These are phyloP conservation scores for Lordiphosa collinella DNA, from an alignment of 1,140 invertebrate genomes.

Conservation along the genomic window DNA sequence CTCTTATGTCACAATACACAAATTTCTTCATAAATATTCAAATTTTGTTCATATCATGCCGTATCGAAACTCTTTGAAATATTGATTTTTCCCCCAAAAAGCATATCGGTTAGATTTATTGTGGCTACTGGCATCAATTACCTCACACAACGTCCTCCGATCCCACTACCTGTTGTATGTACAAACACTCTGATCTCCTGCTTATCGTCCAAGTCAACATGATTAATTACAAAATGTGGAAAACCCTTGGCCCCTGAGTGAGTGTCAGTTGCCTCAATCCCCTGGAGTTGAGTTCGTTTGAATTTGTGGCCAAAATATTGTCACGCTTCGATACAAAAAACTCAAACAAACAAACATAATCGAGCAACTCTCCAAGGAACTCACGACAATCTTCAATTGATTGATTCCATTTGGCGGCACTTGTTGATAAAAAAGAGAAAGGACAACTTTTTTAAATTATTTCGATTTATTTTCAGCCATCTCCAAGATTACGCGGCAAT, in stretches of 20 bases:
- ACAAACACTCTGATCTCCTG: conserved; percentile 24
- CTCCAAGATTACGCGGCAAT: conserved; percentile 69
- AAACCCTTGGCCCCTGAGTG: conserved; percentile 23
- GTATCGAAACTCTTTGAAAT: conserved; percentile 11
- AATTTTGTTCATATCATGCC: conserved; percentile 32
- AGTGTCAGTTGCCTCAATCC: conserved; percentile 1
- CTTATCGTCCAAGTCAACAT: conserved; percentile 37
- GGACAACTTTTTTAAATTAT: conserved; percentile 47
- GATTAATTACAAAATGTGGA: conserved; percentile 31
- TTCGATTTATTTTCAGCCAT: conserved; percentile 33
- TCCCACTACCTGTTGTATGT: conserved; percentile 30
- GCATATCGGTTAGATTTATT: conserved; percentile 61
- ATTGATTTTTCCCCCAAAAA: conserved; percentile 44
- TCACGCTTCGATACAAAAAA: conserved; percentile 57
- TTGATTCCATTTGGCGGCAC: conserved; percentile 74
- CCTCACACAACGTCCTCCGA: conserved; percentile 22
- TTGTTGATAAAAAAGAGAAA: conserved; percentile 53
- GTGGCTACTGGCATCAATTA: conserved; percentile 12
- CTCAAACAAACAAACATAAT: conserved; percentile 14
- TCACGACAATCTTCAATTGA: conserved; percentile 36
- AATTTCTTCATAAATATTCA: conserved; percentile 54
- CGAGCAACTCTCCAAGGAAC: conserved; percentile 53
- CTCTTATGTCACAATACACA: conserved; percentile 54
- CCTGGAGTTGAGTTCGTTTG: conserved; percentile 46
- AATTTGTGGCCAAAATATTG: conserved; percentile 74